A percentile compares a stretch with the other conserved stretches of the same genome.
phyloP scores from a whole-genome alignment of 2,888 invertebrate genomes.

The Apamea anceps region DNA sequence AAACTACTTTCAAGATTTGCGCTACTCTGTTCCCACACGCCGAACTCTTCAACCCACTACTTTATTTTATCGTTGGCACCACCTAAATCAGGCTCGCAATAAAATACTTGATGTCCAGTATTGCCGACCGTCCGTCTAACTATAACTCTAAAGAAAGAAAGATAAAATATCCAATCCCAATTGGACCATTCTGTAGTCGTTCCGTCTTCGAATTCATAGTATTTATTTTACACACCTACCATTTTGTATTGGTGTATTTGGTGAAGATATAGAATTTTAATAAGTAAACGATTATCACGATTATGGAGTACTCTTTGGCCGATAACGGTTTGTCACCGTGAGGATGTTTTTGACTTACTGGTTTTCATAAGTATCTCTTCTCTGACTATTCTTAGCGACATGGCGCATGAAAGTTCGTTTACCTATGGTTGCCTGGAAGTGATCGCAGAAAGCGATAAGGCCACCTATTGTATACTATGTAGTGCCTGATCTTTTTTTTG shows the following conservation, averaged over 20 bases:
- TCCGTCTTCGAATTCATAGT: slow-evolving; percentile 23
- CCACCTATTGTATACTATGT: too few species aligned
- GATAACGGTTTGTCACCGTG: background rate
- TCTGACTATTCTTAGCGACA: background rate
- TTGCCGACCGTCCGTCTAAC: slow-evolving; percentile 28
- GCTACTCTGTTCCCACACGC: background rate
- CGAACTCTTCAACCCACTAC: slow-evolving; percentile 37
- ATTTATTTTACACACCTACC: slow-evolving; percentile 18
- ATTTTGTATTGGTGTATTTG: background rate
- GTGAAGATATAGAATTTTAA: background rate
- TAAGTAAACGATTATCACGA: background rate
- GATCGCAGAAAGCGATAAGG: too few species aligned
- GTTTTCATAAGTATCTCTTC: background rate
- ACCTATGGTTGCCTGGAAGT: background rate
- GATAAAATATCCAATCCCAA: slow-evolving; percentile 66
- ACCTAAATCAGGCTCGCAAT: slow-evolving; percentile 46
- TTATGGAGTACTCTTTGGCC: background rate
- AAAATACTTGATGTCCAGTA: slow-evolving; percentile 57
- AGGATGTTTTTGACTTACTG: background rate
- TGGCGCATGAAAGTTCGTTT: background rate
- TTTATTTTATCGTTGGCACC: slow-evolving; percentile 58
- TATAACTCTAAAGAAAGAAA: slow-evolving; percentile 46
- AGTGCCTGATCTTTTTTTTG: too few species aligned
- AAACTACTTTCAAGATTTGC: slow-evolving; percentile 17
- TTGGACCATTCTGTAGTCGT: slow-evolving; percentile 32